These are phyloP conservation scores for Aphidoletes aphidimyza DNA, from an alignment of 2,888 invertebrate species.

Conservation along the genomic window DNA sequence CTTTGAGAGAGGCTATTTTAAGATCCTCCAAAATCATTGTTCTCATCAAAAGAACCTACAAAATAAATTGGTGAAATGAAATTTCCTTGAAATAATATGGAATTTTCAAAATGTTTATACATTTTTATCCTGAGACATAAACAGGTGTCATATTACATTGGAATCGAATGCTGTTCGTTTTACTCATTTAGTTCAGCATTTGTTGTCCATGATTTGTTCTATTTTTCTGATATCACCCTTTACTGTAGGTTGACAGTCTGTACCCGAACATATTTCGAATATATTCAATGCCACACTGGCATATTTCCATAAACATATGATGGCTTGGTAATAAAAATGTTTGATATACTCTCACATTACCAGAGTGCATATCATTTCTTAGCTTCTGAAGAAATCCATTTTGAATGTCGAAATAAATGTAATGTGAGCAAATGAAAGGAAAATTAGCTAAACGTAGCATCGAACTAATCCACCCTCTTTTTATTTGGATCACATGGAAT, in stretches of 20 bases:
- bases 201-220: too few relatives aligned
- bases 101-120: too few relatives aligned
- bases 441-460: conserved; percentile 31
- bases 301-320: conserved; percentile 50
- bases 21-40: too few relatives aligned
- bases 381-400: background rate
- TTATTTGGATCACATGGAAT: background rate
- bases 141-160: too few relatives aligned
- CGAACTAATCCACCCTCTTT: conserved; percentile 33
- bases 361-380: background rate
- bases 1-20: too few relatives aligned
- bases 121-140: too few relatives aligned
- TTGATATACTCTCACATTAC: conserved; percentile 34
- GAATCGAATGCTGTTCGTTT: too few relatives aligned
- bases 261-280: background rate
- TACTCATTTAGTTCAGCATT: too few relatives aligned
- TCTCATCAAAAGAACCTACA: too few relatives aligned
- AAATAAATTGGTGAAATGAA: too few relatives aligned
- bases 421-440: background rate
- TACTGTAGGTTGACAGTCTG: background rate
- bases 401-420: background rate
- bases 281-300: background rate
- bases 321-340: background rate
- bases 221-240: background rate
- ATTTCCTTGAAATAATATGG: too few relatives aligned